Conservation (phyloP, 2,888 invertebrate species). For the Anarsia innoxiella region DNA sequence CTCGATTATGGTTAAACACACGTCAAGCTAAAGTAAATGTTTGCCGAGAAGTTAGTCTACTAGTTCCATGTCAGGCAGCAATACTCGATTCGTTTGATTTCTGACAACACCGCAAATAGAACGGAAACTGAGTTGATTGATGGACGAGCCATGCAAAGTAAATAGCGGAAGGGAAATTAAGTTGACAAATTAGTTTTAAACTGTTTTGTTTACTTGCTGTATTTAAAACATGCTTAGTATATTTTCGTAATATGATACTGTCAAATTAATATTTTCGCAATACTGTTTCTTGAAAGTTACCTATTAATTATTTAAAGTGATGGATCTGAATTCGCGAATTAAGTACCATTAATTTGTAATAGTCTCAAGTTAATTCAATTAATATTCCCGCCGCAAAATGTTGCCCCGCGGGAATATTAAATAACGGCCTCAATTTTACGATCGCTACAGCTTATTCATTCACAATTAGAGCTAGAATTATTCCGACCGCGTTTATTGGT, state of each 20-base stretch:
- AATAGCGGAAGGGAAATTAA: slow-evolving; percentile 5
- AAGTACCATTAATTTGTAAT: slow-evolving; percentile 21
- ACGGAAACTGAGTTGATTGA: slow-evolving; percentile 24
- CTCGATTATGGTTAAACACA: slow-evolving; percentile 52
- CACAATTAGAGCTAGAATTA: slow-evolving; percentile 26
- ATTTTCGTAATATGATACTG: no score
- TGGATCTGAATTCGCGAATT: no score
- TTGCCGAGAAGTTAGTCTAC: slow-evolving; percentile 46
- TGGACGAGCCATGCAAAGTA: slow-evolving; percentile 15
- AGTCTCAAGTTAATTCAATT: slow-evolving; percentile 28
- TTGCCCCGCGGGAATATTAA: slow-evolving; percentile 36
- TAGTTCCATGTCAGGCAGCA: slow-evolving; percentile 24
- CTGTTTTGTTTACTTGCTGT: no score
- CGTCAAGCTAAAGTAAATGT: slow-evolving; percentile 48
- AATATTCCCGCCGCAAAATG: slow-evolving; percentile 33
- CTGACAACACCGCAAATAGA: slow-evolving; percentile 24
- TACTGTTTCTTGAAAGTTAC: no score
- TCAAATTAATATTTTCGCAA: no score
- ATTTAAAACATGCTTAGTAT: no score
- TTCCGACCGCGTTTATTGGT: slow-evolving; percentile 28
- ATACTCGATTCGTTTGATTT: slow-evolving; percentile 22
- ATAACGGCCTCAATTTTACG: slow-evolving; percentile 41
- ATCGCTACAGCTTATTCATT: slow-evolving; percentile 35
- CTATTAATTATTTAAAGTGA: no score
- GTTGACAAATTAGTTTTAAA: slow-evolving; percentile 11